Evolutionary conservation across 2,888 invertebrate genomes (phyloP), one percentile per base, ranked within the genome.

Genomic region (Hoplodrina blanda): DNA sequence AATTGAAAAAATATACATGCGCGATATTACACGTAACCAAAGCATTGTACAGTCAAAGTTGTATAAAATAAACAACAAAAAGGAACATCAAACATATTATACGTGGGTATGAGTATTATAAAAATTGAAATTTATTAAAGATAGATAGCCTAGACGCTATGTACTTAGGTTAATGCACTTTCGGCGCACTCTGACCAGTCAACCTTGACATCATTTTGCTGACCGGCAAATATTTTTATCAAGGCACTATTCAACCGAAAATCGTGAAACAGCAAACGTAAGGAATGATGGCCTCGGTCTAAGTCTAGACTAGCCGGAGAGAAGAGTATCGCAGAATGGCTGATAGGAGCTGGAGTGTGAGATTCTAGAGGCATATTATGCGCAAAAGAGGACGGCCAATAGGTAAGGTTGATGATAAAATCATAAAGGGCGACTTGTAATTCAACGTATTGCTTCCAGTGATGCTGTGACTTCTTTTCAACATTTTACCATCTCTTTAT

Each of bases 131-230:
- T 73, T 44, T 15, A 52, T 52, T 33, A 11, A 20, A 44, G 4
- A n/a, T 69, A 20, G 2, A 66, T 53, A 20, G 44, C n/a, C 10
- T 54, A 44, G 30, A 33, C 25, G 10, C 25, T 44, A 44, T 62
- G 33, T 46, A 64, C 44, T 19, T 25, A 33, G 44, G 33, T 64
- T 19, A 63, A 46, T 46, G 37, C 19, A 74, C 75, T n/a, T 44
- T 25, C 25, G 13, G 13, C n/a, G 46, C 15, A 46, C 19, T 15
- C 17, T 37, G 37, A 37, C 1, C 13, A 25, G 44, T 19, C 33
- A 13, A 6, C 25, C 10, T 56, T 49, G 25, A 13, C 49, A n/a
- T 17, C 33, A 53, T 46, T 13, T 54, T 46, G 54, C 19, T 20
- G 10, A n/a, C 44, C 37, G 41, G 52, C 19, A 20, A n/a, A 20